Evolutionary conservation across 2,797 vertebrate species (phyloP), one percentile per base, ranked within the genome.

Genomic region (Chanos chanos): DNA sequence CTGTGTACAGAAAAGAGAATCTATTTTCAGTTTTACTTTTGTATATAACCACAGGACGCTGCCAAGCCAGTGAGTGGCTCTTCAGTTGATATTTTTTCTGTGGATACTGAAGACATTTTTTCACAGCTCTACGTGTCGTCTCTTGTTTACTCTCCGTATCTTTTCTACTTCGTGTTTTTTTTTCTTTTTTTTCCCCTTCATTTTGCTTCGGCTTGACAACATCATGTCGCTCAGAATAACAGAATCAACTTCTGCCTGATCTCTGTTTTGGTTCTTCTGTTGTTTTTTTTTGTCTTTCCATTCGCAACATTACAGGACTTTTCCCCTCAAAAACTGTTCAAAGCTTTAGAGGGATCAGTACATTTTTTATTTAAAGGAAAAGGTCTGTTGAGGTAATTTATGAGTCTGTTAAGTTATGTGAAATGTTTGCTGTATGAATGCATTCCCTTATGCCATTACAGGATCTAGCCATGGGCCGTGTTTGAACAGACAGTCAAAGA

Each of bases 21-120:
- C 94, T 99, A 98, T 99, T 99, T 99, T 98, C 94, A 94, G 95
- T 97, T 96, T 95, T 94, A 99, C 93, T 94, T 97, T 94, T 99
- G 96, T 98, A 98, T 92, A 98, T 97, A 96, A 94, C 92, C 87
- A 66, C 92, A 90, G 93, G 92, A 95, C 94, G 64, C 84, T 91
- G 92, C 91, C 89, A 93, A 91, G 89, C 87, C 93, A 81, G 89
- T 93, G 88, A 89, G 89, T 88, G 86, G 85, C 91, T n/a, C n/a
- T 93, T 94, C 89, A 88, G 89, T 92, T 92, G 77, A 85, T 92
- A 92, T 92, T 92, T 94, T 93, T 83, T 36, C 60, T 90, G 85
- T 92, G 92, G 91, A 94, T 89, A 91, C 90, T 93, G 93, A 94
- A 96, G 92, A 89, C 83, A 64, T 92, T 93, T 91, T 90, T 95